phyloP scores from a whole-genome alignment of 2,888 invertebrate species.

The Agrotis puta region DNA sequence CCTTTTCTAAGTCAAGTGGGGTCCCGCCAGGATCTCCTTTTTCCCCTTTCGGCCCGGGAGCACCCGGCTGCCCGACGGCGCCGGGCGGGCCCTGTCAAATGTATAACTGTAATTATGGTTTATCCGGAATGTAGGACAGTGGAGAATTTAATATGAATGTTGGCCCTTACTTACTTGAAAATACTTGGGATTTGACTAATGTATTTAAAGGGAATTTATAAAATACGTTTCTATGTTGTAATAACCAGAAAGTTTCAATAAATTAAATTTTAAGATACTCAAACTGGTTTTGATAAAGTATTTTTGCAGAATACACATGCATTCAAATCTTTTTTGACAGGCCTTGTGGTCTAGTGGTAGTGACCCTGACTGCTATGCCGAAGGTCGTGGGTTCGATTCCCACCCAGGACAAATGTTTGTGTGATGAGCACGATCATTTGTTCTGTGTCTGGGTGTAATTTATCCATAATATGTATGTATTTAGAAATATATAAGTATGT shows the following conservation, averaged over 20 bases:
- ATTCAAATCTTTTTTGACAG: not conserved
- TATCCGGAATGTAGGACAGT: conserved; percentile 37
- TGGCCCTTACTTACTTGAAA: conserved; percentile 5
- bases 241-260: not conserved
- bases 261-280: not conserved
- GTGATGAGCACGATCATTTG: too few species aligned
- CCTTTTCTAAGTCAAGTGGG: conserved; percentile 84
- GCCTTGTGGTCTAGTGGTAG: too few species aligned
- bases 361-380: too few species aligned
- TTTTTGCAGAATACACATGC: not conserved
- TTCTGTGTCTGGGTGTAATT: too few species aligned
- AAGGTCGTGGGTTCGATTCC: too few species aligned
- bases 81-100: conserved; percentile 93
- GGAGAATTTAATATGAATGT: conserved; percentile 17
- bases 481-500: too few species aligned
- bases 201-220: not conserved
- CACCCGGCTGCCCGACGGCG: conserved; percentile 92
- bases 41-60: conserved; percentile 92
- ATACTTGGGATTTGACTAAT: not conserved
- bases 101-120: conserved; percentile 63
- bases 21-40: conserved; percentile 92
- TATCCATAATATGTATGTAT: too few species aligned
- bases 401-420: too few species aligned
- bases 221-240: not conserved
- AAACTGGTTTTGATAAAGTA: not conserved